phyloP scores from a whole-genome alignment of 2,113 vertebrate genomes.

The Callithrix jacchus region DNA sequence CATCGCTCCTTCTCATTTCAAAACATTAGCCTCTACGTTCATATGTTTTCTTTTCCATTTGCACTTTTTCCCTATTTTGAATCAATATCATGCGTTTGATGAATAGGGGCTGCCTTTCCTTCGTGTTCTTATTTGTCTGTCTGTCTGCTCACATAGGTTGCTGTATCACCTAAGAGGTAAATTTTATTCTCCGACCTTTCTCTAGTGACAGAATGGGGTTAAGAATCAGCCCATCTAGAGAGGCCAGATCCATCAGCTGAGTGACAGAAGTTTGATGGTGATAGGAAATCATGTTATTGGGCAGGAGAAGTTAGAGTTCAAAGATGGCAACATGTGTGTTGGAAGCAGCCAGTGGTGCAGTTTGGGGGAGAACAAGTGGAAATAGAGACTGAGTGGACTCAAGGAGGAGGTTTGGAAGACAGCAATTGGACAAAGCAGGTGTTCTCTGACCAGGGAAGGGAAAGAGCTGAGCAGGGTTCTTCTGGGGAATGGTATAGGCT shows the following conservation, averaged over 20 bases:
- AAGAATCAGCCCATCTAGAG: background rate
- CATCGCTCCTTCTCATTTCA: background rate
- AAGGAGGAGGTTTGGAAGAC: background rate
- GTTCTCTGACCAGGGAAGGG: background rate
- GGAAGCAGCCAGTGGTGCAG: background rate
- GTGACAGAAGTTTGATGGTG: background rate
- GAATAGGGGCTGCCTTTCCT: background rate
- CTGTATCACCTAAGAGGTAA: background rate
- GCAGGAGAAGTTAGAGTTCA: background rate
- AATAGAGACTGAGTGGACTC: background rate
- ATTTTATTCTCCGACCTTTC: background rate
- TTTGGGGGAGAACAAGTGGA: background rate
- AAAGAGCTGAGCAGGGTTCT: accelerated
- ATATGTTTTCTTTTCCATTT: background rate
- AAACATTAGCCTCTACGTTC: background rate
- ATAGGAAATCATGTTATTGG: background rate
- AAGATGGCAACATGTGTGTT: background rate
- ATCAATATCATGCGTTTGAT: background rate
- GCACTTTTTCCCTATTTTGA: background rate
- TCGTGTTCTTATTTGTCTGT: background rate
- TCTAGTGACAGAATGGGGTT: background rate
- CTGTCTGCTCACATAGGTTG: background rate
- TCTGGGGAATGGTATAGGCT: too few relatives aligned
- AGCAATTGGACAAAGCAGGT: background rate
- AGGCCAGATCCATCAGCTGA: background rate